Conservation (phyloP, 2,797 vertebrate species). For the Catharus ustulatus region DNA sequence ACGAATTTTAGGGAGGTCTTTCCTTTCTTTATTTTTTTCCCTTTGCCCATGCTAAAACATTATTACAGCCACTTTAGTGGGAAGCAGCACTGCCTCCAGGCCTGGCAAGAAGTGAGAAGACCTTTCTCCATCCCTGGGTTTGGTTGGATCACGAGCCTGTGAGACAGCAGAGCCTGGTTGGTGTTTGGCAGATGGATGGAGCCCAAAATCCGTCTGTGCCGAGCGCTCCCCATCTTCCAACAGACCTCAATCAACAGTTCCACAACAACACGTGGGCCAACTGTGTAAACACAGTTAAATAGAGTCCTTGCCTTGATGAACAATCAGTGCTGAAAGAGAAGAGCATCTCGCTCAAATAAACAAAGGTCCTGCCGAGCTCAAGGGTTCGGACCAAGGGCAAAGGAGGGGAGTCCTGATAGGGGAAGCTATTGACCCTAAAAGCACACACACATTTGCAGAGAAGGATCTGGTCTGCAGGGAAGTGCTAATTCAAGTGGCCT, state of each 20-base stretch:
- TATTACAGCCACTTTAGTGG: slow-evolving; percentile 53
- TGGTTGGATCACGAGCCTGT: background rate
- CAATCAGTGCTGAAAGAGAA: slow-evolving; percentile 1
- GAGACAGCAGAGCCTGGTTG: slow-evolving; percentile 25
- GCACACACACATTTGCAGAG: background rate
- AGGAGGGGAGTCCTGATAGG: background rate
- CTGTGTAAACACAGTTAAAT: slow-evolving; percentile 46
- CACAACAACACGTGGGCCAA: slow-evolving; percentile 18
- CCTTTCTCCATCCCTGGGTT: slow-evolving; percentile 26
- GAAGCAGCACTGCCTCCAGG: slow-evolving; percentile 50
- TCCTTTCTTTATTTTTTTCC: slow-evolving; percentile 17
- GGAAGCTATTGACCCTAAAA: background rate
- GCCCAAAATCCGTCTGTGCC: background rate
- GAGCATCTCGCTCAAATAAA: slow-evolving; percentile 43
- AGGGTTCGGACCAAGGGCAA: slow-evolving; percentile 29
- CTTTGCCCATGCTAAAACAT: slow-evolving; percentile 26
- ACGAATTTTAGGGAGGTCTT: slow-evolving; percentile 57
- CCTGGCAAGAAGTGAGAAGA: slow-evolving; percentile 54
- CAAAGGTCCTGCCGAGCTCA: background rate
- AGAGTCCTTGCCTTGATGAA: background rate
- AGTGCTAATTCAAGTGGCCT: slow-evolving; percentile 7
- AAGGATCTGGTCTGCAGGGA: slow-evolving; percentile 14
- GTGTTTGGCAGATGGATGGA: slow-evolving; percentile 12
- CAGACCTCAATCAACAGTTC: slow-evolving; percentile 27
- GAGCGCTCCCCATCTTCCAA: background rate